Evolutionary conservation across 2,888 invertebrate genomes (phyloP).

Genomic region (Sphaerophoria rueppellii): DNA sequence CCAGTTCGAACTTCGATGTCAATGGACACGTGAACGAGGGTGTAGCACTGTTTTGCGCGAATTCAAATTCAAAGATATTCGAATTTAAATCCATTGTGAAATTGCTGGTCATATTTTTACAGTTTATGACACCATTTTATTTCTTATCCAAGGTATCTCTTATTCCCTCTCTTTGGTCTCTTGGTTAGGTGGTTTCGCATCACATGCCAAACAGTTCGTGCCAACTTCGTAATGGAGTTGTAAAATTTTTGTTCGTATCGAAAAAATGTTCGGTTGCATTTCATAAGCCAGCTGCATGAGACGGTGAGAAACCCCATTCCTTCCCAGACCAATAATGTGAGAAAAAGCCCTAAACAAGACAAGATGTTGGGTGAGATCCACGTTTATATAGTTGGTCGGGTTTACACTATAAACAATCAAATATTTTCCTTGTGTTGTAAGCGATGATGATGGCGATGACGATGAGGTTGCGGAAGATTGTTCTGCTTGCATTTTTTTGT

Average conservation of each 20-base stretch:
- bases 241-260: conserved; percentile 1
- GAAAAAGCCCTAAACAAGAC: conserved; percentile 43
- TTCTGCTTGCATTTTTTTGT: conserved; percentile 15
- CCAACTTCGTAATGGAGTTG: conserved; percentile 34
- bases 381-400: background rate
- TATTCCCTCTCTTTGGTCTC: conserved; percentile 5
- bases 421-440: conserved; percentile 46
- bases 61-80: conserved; percentile 36
- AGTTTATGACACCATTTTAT: conserved; percentile 62
- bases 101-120: conserved; percentile 34
- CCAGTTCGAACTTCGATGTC: conserved; percentile 21
- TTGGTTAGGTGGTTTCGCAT: background rate
- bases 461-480: conserved; percentile 60
- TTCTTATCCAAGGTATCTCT: conserved; percentile 1
- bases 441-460: conserved; percentile 30
- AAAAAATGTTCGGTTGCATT: conserved; percentile 56
- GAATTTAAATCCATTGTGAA: conserved; percentile 60
- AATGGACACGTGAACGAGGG: conserved; percentile 45
- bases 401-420: conserved; percentile 42
- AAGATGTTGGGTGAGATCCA: conserved; percentile 20
- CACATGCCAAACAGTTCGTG: conserved; percentile 32
- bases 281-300: conserved; percentile 63
- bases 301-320: conserved; percentile 57
- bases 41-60: conserved; percentile 34
- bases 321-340: conserved; percentile 39